Base-by-base conservation (phyloP, 2,888 invertebrate genomes). In the Gasteruption jaculator region DNA sequence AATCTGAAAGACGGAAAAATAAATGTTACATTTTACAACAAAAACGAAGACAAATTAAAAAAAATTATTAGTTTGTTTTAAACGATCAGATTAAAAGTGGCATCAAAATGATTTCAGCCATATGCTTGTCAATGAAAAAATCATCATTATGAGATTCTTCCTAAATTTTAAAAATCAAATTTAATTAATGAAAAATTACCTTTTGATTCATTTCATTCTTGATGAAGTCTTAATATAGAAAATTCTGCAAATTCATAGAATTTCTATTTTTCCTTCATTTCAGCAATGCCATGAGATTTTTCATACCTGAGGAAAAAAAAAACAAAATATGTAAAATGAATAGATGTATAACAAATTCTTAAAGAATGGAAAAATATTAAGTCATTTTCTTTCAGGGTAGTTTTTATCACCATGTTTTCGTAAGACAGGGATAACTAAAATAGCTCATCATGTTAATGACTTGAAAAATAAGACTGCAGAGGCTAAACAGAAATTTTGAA, bases 391-490 rank as follows among this genome's bases (percentile, higher is more conserved):
- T 44, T 63, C 64, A 65, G 65, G 20, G 40, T 49, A 48, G 40
- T 41, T 38, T 39, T 33, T 54, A 37, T 66, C 65, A 61, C 63
- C 65, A 66, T 38, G 5, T 46, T 12, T 43, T 38, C 46, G 61
- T 65, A 64, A 52, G 65, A 64, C 66, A 66, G 66, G 66, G 66
- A 65, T 66, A 66, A 65, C 66, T 62, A 50, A 44, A 50, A 48
- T 39, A 52, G 52, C 56, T 65, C 64, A 65, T 54, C 41, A 19
- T 24, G 35, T 45, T 26, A 11, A 16, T 29, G 16, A 30, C 6
- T 38, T 36, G 26, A n/a, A 25, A 29, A 32, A 11, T 11, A 22
- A 29, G 12, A 21, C 16, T 27, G 4, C 8, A n/a, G 16, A 10
- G 5, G n/a, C n/a, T n/a, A n/a, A n/a, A n/a, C n/a, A n/a, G n/a